Percentiles rank a stretch among this genome's conserved stretches.
These are phyloP conservation scores for Drosophila ficusphila DNA, from an alignment of 1,140 invertebrate genomes.

Conservation along the genomic window DNA sequence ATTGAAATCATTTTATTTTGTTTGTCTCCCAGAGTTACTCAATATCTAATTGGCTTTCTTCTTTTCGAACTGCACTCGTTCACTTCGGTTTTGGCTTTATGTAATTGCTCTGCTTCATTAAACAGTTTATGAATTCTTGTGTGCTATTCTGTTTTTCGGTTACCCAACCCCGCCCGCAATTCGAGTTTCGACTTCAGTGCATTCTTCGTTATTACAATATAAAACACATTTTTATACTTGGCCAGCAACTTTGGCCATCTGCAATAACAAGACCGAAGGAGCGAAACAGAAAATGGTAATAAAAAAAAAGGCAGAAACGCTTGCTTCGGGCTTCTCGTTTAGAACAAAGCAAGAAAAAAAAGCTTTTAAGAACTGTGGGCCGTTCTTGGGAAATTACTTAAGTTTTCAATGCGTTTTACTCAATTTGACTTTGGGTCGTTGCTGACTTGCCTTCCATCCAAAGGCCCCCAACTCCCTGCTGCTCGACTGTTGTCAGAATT, in stretches of 20 bases:
- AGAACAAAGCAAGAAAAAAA: slow-evolving; percentile 34
- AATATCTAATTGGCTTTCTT: slow-evolving; percentile 33
- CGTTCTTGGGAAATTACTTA: slow-evolving; percentile 71
- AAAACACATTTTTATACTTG: slow-evolving; percentile 64
- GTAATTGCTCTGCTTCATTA: slow-evolving; percentile 77
- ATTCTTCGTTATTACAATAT: slow-evolving; percentile 62
- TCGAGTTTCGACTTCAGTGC: slow-evolving; percentile 60
- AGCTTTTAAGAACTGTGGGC: slow-evolving; percentile 62
- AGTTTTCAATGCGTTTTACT: slow-evolving; percentile 80
- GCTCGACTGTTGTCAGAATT: slow-evolving; percentile 60
- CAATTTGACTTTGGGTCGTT: slow-evolving; percentile 78
- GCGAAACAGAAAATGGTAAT: slow-evolving; percentile 33
- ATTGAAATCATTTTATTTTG: slow-evolving; percentile 9
- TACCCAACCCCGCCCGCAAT: not conserved
- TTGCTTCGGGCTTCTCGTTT: slow-evolving; percentile 47
- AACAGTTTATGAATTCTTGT: slow-evolving; percentile 69
- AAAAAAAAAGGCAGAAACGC: slow-evolving; percentile 33
- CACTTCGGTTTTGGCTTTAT: slow-evolving; percentile 51
- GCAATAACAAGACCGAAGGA: slow-evolving; percentile 58
- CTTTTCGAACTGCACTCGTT: slow-evolving; percentile 18
- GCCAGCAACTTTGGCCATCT: slow-evolving; percentile 54
- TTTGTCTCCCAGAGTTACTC: slow-evolving; percentile 14
- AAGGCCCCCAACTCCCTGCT: not conserved
- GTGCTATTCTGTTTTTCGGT: slow-evolving; percentile 3
- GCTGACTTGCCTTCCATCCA: slow-evolving; percentile 39